Conservation (phyloP, 2,888 invertebrate species). For the Scotopteryx bipunctaria region DNA sequence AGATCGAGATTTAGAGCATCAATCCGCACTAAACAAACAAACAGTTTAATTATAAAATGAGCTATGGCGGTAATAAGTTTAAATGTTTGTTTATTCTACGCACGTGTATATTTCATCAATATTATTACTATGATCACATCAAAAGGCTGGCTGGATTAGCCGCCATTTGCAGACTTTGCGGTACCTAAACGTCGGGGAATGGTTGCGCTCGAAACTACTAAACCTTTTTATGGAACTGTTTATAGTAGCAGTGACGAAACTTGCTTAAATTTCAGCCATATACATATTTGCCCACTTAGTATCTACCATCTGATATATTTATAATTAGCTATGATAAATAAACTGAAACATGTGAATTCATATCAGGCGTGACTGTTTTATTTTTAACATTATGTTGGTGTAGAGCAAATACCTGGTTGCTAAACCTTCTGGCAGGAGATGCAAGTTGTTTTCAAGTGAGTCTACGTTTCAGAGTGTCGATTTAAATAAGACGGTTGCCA, state of each 20-base stretch:
- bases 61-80: conserved; percentile 47
- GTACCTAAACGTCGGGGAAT: conserved; percentile 16
- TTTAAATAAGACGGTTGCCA: conserved; percentile 45
- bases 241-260: too few relatives aligned
- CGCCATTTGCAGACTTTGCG: conserved; percentile 36
- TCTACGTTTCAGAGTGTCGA: conserved; percentile 22
- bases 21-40: conserved; percentile 54
- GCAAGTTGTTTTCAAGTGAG: background rate
- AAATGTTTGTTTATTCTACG: conserved; percentile 55
- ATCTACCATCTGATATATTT: too few relatives aligned
- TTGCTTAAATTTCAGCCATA: too few relatives aligned
- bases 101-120: conserved; percentile 61
- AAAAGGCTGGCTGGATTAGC: conserved; percentile 50
- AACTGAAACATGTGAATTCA: too few relatives aligned
- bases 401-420: background rate
- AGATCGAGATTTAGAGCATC: conserved; percentile 9
- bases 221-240: conserved; percentile 1
- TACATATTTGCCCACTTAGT: too few relatives aligned
- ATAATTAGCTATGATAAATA: too few relatives aligned
- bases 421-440: conserved; percentile 1
- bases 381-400: too few relatives aligned
- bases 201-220: background rate
- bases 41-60: conserved; percentile 59
- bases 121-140: conserved; percentile 62
- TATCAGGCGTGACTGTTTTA: too few relatives aligned